Evolutionary conservation across 2,888 invertebrate species (phyloP), one percentile per base, ranked within the genome.

Genomic region (Aporophyla lueneburgensis): DNA sequence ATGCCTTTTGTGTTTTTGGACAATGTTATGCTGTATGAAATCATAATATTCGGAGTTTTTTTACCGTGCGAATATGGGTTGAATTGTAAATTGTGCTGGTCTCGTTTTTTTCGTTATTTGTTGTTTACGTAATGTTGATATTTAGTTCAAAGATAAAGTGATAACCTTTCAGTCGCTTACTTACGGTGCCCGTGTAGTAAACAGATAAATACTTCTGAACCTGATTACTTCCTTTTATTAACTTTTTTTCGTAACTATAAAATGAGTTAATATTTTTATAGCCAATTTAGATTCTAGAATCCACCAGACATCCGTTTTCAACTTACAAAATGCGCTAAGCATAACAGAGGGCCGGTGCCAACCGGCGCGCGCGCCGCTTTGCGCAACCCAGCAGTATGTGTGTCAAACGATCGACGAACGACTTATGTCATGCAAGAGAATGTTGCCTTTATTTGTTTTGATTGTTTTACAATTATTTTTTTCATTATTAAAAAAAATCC

Each of bases 1-100:
- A 94, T 92, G 94, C 93, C 96, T 95, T 96, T 96, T 96, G 96
- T 96, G 94, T 94, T 94, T 93, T 94, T 94, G 96, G 94, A 94
- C 83, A 93, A 92, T 80, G 84, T 92, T 92, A 95, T 94, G 93
- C 88, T 62, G 83, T 74, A 91, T 86, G 87, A 76, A 83, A 76
- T 82, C 76, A 84, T 86, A 66, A 67, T 58, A n/a, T 58, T 65
- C 3, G 7, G 6, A 56, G 27, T 49, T 61, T 54, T 73, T 49
- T 66, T 51, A 40, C 43, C n/a, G 21, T 62, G 21, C 14, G 10
- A 16, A 27, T 62, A 24, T 27, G 5, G 21, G 14, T 66, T 59
- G 16, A 58, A 54, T 62, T 4, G 40, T 27, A 33, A 54, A 40
- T 61, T n/a, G 16, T 33, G 12, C n/a, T 67, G 33, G n/a, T n/a